Evolutionary conservation across 92 coral and sea anemone species (phyloP), one percentile per base, ranked within the genome.

Genomic region (Scolanthus callimorphus): DNA sequence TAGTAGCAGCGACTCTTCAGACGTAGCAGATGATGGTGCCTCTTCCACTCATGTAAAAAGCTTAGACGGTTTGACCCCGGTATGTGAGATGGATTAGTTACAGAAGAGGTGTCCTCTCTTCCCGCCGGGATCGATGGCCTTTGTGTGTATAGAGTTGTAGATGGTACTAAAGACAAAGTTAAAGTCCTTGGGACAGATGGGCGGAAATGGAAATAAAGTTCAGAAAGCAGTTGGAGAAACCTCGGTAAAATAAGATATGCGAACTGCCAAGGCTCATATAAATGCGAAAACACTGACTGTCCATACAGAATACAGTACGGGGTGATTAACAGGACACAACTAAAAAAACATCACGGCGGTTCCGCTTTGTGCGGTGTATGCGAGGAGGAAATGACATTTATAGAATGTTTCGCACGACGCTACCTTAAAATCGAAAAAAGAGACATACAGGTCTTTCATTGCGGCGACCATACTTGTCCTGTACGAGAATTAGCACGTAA

Each of bases 161-260:
- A 11, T 12, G 24, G 0, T 3, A 3, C 26, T 3, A 3, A 3
- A 59, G 45, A 46, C 19, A 20, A 47, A 0, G 13, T 54, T 10
- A 49, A 60, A 37, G 55, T 34, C 4, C 24, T 67, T 21, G 28
- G 51, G 2, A 29, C 51, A 4, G 78, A 71, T 38, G 72, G 78
- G 0, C 30, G 78, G 39, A 64, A 57, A 21, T 62, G 78, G 77
- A 43, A 31, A 11, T 46, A 70, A 61, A 51, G 65, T 11, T 58
- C 70, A 9, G 0, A 24, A n/a, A 70, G 48, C 17, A 25, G 20
- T 27, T 70, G 77, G 60, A 34, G 30, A 20, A 27, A 28, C 3
- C 29, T 43, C 27, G 59, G 70, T 1, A 17, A 59, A 17, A 20
- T 70, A 38, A 31, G 71, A 0, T 60, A 57, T 21, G 58, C 77